Base-by-base conservation (phyloP, 2,797 vertebrate species). In the Chelonia mydas region DNA sequence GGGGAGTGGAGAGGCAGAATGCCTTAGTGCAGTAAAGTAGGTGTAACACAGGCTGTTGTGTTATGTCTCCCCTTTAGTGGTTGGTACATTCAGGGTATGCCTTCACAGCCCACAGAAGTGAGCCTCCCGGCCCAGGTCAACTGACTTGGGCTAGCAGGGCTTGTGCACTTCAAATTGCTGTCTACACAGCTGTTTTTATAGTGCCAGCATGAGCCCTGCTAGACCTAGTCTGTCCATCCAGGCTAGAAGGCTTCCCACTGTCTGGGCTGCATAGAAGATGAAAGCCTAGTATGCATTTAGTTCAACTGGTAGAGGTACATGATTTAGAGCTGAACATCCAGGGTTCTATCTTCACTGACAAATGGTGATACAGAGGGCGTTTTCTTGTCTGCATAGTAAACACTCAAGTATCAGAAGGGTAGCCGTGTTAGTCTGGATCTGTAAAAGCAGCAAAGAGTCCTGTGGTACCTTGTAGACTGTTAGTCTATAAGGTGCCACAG, bases 261-360 rank as follows among this genome's bases (percentile, higher is more conserved):
- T 41, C 41, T 68, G n/a, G 9, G n/a, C 65, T 37, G n/a, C 65
- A 68, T n/a, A 37, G 65, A 68, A 19, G 16, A 68, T 37, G 65
- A 68, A 4, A 89, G 72, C 27, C 80, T 88, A 92, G 81, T 12
- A 28, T 3, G 83, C 54, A 19, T 88, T 94, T 89, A 87, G 77
- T 96, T 83, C 74, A 57, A 90, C 61, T 87, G 74, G 90, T 89
- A 89, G 87, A 90, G 59, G 96, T 93, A 94, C 95, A 97, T 86
- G 37, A 94, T 10, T 84, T 82, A 47, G n/a, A 68, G 65, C n/a
- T 68, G n/a, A 68, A 68, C 37, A 37, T 37, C n/a, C 65, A 37
- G 65, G 6, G n/a, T 37, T 68, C 61, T 68, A 88, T 94, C 89
- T 96, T 83, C 80, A 16, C 89, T 93, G 86, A 93, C 92, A 96